Evolutionary conservation across 2,888 invertebrate species (phyloP).

Genomic region (Marasmarcha lunaedactyla): DNA sequence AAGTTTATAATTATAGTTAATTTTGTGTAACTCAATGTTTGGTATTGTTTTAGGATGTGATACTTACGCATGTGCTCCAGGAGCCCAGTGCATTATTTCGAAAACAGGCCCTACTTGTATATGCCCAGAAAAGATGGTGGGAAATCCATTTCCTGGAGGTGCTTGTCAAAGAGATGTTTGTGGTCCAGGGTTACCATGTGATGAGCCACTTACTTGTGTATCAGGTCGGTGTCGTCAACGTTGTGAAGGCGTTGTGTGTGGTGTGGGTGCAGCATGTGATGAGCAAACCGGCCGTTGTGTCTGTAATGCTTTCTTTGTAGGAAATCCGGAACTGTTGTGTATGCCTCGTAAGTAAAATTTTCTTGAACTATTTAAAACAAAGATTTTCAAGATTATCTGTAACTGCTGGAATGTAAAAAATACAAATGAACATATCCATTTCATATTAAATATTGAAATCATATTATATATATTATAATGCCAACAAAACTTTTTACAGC

Average conservation of each 20-base stretch:
- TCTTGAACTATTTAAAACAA: background rate
- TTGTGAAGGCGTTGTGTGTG: constrained; percentile 88
- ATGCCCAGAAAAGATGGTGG: constrained; percentile 86
- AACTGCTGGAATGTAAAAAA: no score
- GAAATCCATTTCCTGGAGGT: constrained; percentile 94
- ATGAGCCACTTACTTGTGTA: constrained; percentile 84
- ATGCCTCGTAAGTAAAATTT: constrained; percentile 84
- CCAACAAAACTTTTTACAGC: constrained; percentile 65
- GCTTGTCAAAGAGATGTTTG: constrained; percentile 86
- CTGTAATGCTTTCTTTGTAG: constrained; percentile 88
- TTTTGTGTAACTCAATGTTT: no score
- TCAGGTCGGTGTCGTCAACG: constrained; percentile 90
- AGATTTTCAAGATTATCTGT: no score
- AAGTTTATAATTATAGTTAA: background rate
- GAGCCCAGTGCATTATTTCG: constrained; percentile 88
- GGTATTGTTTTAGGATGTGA: constrained; percentile 78
- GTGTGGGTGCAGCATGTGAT: constrained; percentile 89
- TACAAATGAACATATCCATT: no score
- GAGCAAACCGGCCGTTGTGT: constrained; percentile 84
- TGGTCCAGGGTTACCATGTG: constrained; percentile 81
- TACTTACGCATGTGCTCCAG: constrained; percentile 81
- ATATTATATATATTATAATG: background rate
- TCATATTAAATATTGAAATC: no score
- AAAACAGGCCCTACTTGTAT: constrained; percentile 88
- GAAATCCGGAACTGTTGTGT: constrained; percentile 89